phyloP scores from a whole-genome alignment of 2,113 vertebrate genomes.

The Acanthisitta chloris region DNA sequence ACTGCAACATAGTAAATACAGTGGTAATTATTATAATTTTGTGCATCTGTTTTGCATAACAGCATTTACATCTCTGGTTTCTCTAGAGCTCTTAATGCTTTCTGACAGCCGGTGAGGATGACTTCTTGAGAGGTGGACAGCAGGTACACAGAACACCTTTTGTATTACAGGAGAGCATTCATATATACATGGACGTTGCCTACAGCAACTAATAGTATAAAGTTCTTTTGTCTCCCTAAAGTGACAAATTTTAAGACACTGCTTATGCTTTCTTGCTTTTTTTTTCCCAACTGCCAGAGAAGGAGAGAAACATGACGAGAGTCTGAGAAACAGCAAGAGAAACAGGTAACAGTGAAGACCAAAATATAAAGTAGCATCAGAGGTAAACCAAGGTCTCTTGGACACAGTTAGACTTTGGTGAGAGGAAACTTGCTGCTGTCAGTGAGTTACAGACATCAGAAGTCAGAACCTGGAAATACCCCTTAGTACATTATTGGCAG shows the following conservation, averaged over 20 bases:
- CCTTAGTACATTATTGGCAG: not conserved
- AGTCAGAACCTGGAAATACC: not conserved
- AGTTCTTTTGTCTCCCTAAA: not conserved
- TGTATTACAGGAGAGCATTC: not conserved
- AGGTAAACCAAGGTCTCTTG: not conserved
- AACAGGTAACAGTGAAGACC: not conserved
- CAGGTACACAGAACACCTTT: not conserved
- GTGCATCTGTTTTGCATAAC: not conserved
- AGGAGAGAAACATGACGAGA: not conserved
- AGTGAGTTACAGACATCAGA: not conserved
- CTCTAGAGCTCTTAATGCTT: not conserved
- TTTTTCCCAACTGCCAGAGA: not conserved
- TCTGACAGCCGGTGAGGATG: not conserved
- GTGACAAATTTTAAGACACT: not conserved
- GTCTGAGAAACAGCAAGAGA: not conserved
- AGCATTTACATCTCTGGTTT: not conserved
- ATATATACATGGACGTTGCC: not conserved
- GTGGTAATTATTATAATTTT: not conserved
- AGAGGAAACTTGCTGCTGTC: not conserved
- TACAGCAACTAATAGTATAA: not conserved
- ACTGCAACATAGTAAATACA: not conserved
- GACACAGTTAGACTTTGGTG: not conserved
- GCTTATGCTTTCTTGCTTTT: not conserved
- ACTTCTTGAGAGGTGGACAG: not conserved
- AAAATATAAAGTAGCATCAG: not conserved